A percentile compares a stretch with the other conserved stretches of the same genome.
Evolutionary conservation across 2,888 invertebrate species (phyloP).

Genomic region (Nudaria mundana): DNA sequence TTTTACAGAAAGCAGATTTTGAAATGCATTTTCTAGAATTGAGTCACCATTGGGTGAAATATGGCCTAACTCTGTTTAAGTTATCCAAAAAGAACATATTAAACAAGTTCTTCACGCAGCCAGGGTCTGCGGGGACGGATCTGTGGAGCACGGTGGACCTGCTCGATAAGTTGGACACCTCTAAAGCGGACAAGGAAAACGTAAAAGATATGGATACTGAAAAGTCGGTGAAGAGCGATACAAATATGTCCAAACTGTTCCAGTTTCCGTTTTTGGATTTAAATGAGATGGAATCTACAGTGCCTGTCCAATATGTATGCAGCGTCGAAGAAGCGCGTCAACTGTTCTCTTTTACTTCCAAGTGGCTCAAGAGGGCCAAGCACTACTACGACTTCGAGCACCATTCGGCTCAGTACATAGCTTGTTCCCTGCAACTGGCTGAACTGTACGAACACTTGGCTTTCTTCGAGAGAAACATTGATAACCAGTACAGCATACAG

Average conservation of each 20-base stretch:
- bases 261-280: slow-evolving; percentile 60
- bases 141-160: slow-evolving; percentile 65
- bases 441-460: slow-evolving; percentile 85
- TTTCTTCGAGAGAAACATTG: slow-evolving; percentile 86
- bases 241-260: slow-evolving; percentile 45
- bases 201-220: slow-evolving; percentile 58
- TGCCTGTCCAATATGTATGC: slow-evolving; percentile 49
- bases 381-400: slow-evolving; percentile 81
- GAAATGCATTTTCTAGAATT: slow-evolving; percentile 73
- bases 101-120: slow-evolving; percentile 60
- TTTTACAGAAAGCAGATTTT: slow-evolving; percentile 61
- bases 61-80: slow-evolving; percentile 80
- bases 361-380: slow-evolving; percentile 82
- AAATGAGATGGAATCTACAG: slow-evolving; percentile 56
- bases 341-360: slow-evolving; percentile 79
- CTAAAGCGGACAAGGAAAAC: slow-evolving; percentile 54
- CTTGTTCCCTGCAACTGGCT: slow-evolving; percentile 82
- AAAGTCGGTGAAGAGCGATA: slow-evolving; percentile 60
- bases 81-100: slow-evolving; percentile 75
- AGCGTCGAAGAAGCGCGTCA: slow-evolving; percentile 73
- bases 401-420: slow-evolving; percentile 81
- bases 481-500: slow-evolving; percentile 81
- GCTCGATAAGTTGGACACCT: slow-evolving; percentile 36
- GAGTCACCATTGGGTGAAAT: slow-evolving; percentile 83
- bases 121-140: slow-evolving; percentile 45